Evolutionary conservation across 37 sponge, comb jelly and placozoan species (phyloP).

Genomic region (Eunapius fragilis): DNA sequence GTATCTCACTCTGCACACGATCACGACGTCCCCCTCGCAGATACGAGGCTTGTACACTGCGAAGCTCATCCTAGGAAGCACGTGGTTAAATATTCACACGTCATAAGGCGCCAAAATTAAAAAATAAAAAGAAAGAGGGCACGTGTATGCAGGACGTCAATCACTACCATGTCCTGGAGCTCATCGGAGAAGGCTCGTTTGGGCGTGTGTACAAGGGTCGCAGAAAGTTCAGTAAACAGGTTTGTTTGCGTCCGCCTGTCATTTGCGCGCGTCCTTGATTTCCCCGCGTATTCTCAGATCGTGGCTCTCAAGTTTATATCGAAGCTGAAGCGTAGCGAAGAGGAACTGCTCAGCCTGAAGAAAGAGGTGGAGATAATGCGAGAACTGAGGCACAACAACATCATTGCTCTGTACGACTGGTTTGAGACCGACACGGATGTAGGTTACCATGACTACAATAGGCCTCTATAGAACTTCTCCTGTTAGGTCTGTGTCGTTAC

Average conservation of each 20-base stretch:
- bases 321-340: conserved; percentile 70
- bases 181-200: conserved; percentile 94
- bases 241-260: conserved; percentile 11
- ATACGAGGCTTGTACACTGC: conserved; percentile 46
- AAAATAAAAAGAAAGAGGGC: neutral
- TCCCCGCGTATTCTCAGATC: neutral
- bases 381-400: conserved; percentile 77
- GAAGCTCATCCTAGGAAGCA: conserved; percentile 66
- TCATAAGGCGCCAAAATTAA: neutral
- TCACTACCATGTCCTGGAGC: conserved; percentile 78
- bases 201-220: conserved; percentile 93
- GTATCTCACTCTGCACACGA: conserved; percentile 78
- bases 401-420: conserved; percentile 87
- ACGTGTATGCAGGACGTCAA: conserved; percentile 10
- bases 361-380: conserved; percentile 88
- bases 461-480: neutral
- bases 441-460: neutral
- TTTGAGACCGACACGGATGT: conserved; percentile 91
- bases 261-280: too few relatives aligned
- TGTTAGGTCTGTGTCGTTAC: conserved; percentile 90
- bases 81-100: conserved; percentile 1
- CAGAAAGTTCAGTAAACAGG: conserved; percentile 59
- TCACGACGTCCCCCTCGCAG: conserved; percentile 80
- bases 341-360: conserved; percentile 77
- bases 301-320: conserved; percentile 96